Base-by-base conservation (phyloP, 2,888 invertebrate genomes). In the Anthrax anthrax region DNA sequence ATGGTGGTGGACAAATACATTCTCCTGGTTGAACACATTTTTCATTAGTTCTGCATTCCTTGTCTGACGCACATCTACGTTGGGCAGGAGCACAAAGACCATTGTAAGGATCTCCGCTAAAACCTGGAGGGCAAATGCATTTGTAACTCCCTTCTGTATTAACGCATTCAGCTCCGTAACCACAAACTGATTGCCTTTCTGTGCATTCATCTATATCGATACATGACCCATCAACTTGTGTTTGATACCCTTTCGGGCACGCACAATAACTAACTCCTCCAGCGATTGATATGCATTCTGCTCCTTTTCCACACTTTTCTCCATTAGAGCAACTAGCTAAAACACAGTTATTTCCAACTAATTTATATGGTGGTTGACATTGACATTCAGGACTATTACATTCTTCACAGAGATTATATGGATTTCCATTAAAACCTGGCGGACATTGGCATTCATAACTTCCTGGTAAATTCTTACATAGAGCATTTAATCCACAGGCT, bases 381-480 rank as follows among this genome's bases (percentile, higher is more conserved):
- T 86, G 83, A 58, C 91, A 91, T 59, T 81, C 83, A 39, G 84
- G 77, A 51, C 81, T 82, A 61, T 78, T 81, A 61, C 90, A 90
- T 63, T 87, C 78, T 70, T 87, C 85, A 62, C 92, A 92, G 54
- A 82, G 73, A 16, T 82, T 77, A 61, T 89, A 92, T 1, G 92
- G 90, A 68, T 92, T 91, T 39, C 91, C 91, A 59, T 84, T 86
- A 61, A 84, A 90, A 32, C 88, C 89, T 27, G 80, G 72, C 0
- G 90, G 85, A 59, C 92, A 94, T 58, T 86, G 85, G 57, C 92
- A 94, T 67, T 90, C 90, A 61, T 91, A 94, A 60, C 89, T 89
- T 41, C 92, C 92, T 0, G 91, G 91, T 43, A 91, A 70, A 69
- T 94, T 94, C 63, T 88, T 90, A 60, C 92, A 94, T 47, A 90